Evolutionary conservation across 2,888 invertebrate genomes (phyloP).

Genomic region (Drosophila paramelanica): DNA sequence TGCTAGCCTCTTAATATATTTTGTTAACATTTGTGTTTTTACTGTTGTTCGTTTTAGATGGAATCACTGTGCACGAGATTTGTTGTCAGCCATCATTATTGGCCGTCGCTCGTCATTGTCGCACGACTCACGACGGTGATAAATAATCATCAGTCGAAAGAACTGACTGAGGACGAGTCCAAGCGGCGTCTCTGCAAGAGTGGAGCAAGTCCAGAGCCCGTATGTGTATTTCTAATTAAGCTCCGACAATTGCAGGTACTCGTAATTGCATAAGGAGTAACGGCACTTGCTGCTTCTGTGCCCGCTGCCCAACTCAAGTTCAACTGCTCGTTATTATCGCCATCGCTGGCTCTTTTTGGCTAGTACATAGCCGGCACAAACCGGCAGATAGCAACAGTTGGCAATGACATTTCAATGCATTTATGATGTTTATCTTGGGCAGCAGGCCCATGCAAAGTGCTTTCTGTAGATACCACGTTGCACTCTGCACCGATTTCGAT

Average conservation of each 20-base stretch:
- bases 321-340: slow-evolving; percentile 69
- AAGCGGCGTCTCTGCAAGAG: slow-evolving; percentile 18
- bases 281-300: slow-evolving; percentile 64
- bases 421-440: slow-evolving; percentile 82
- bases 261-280: slow-evolving; percentile 76
- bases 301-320: slow-evolving; percentile 40
- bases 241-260: slow-evolving; percentile 67
- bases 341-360: slow-evolving; percentile 62
- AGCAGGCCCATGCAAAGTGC: slow-evolving; percentile 71
- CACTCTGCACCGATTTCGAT: slow-evolving; percentile 78
- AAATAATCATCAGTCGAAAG: slow-evolving; percentile 72
- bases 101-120: slow-evolving; percentile 69
- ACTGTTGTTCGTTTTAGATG: not conserved
- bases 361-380: slow-evolving; percentile 35
- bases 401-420: slow-evolving; percentile 83
- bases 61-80: slow-evolving; percentile 32
- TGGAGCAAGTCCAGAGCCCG: slow-evolving; percentile 33
- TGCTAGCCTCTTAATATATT: not conserved
- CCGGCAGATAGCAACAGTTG: slow-evolving; percentile 65
- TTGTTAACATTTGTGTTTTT: not conserved
- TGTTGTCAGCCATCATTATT: slow-evolving; percentile 29
- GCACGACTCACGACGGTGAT: slow-evolving; percentile 81
- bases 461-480: slow-evolving; percentile 29
- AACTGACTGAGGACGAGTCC: slow-evolving; percentile 20
- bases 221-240: slow-evolving; percentile 70